Evolutionary conservation across 2,888 invertebrate species (phyloP), one percentile per base, ranked within the genome.

Genomic region (Tridacna gigas): DNA sequence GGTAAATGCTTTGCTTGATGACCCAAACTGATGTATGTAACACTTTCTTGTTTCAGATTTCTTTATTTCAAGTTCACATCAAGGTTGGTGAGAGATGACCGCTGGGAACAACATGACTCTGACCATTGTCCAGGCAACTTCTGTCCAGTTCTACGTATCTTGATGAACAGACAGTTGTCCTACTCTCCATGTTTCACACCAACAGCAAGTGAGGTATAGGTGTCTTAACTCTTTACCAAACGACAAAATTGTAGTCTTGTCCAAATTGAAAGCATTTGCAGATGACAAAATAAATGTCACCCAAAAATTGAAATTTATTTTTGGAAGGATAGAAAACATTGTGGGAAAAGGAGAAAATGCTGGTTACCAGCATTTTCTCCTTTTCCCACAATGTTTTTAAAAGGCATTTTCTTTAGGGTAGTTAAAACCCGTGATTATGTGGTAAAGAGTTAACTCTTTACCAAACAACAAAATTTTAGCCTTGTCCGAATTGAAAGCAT

Each of bases 21-120:
- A 56, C 56, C 18, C 18, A 56, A 18, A 13, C 18, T 51, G 18
- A 2, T 20, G 20, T n/a, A 3, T 20, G n/a, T 1, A 3, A 20
- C 18, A 56, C 56, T 56, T 56, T 56, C 2, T 20, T 26, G 11
- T 47, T 71, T 22, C 79, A 83, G 83, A 26, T 75, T 75, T 28
- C 22, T 83, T 20, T 79, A 83, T 28, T 47, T 79, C 56, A 71
- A 73, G n/a, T 25, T 83, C 25, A 12, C 18, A 4, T 73, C 71
- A 37, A 37, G 25, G n/a, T 26, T 65, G 20, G n/a, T 28, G 13
- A 63, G 83, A 18, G 60, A 76, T 37, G 28, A 26, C n/a, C 47
- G 13, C 9, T 77, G 76, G 71, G 65, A 71, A 15, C 18, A 22
- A 9, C 65, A 77, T 25, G 80, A 80, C 47, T 51, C 76, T 1